Base-by-base conservation (phyloP, 1,140 invertebrate species). In the Heliothis subflexa region DNA sequence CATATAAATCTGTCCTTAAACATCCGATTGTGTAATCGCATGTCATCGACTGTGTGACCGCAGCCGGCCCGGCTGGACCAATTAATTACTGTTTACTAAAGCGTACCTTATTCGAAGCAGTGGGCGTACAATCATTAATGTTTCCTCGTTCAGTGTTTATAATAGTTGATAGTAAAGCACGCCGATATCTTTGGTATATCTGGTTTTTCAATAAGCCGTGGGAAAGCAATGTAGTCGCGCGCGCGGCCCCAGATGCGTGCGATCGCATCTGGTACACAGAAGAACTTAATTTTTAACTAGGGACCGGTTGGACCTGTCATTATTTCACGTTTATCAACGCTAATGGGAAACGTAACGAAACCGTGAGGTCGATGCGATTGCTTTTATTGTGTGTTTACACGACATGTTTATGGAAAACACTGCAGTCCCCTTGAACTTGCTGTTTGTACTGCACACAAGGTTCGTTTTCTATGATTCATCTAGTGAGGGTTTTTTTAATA, bases 121-220 rank as follows among this genome's bases (percentile, higher is more conserved):
- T 85, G 77, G 82, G 82, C 71, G 82, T 83, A 73, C 68, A 85
- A 76, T 81, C 79, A 83, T 83, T 77, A 82, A 73, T 83, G 80
- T 71, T 75, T 76, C 79, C 73, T 78, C 78, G 47, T 70, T 79
- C 77, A 83, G 78, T 81, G 82, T 83, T 88, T 85, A 86, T 88
- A 86, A 88, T 86, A 66, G 62, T 66, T 70, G 25, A 70, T 70
- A 77, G 74, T 77, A 81, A 78, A 78, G 25, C 79, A 79, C 66
- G 75, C 54, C 62, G 73, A 79, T 81, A 85, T 85, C 79, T 45
- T 54, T 75, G 79, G 79, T 71, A 85, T 81, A 84, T 81, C 79
- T 78, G 82, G 78, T 85, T 86, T 92, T 90, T 85, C 86, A 85
- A 86, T 88, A 66, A 79, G 73, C 78, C 88, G 89, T 91, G 89